Conservation (phyloP, 2,797 vertebrate genomes). For the Crenuchus spilurus region DNA sequence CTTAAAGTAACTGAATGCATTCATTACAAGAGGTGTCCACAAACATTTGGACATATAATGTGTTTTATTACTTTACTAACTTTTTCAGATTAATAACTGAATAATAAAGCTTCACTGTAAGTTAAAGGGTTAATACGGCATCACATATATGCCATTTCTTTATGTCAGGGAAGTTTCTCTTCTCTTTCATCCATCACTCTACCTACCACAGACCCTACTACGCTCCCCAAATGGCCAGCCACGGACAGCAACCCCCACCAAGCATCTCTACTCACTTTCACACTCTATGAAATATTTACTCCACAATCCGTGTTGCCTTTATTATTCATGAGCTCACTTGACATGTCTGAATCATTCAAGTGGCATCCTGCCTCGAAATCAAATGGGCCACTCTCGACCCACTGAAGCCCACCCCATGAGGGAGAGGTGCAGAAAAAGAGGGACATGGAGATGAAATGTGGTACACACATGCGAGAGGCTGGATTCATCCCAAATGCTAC, state of each 20-base stretch:
- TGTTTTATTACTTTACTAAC: no score
- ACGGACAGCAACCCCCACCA: slow-evolving; percentile 32
- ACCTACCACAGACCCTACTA: background rate
- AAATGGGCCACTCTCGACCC: slow-evolving; percentile 12
- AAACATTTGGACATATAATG: no score
- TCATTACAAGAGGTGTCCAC: no score
- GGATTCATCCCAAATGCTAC: slow-evolving; percentile 50
- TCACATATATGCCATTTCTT: no score
- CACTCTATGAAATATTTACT: slow-evolving; percentile 74
- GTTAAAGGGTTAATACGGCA: no score
- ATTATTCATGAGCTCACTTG: slow-evolving; percentile 75
- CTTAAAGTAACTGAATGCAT: no score
- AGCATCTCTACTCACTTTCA: slow-evolving; percentile 75
- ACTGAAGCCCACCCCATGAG: background rate
- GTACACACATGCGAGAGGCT: slow-evolving; percentile 37
- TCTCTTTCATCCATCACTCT: background rate
- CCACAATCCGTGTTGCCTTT: slow-evolving; percentile 68
- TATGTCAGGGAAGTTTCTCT: background rate
- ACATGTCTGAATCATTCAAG: slow-evolving; percentile 72
- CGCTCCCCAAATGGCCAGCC: slow-evolving; percentile 7
- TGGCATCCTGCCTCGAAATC: slow-evolving; percentile 36
- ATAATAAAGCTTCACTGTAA: no score
- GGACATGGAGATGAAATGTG: slow-evolving; percentile 14
- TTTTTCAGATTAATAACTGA: no score
- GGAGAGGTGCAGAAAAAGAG: slow-evolving; percentile 3